These are phyloP conservation scores for Lophotis ruficrista DNA, from an alignment of 2,113 vertebrate species.

Conservation along the genomic window DNA sequence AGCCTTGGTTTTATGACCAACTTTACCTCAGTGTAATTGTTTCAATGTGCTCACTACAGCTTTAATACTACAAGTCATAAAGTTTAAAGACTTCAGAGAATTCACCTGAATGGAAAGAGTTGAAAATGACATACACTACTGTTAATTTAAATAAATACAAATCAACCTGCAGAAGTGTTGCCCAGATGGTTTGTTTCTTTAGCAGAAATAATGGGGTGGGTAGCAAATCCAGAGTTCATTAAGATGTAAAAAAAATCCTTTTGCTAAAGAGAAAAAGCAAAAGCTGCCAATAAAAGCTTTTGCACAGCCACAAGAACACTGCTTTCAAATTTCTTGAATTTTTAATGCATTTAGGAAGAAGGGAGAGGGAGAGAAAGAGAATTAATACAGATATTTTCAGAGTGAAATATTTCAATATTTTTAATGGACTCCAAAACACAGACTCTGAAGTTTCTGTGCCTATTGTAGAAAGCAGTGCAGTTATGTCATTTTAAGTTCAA, in stretches of 20 bases:
- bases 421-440: not conserved
- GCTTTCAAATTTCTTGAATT: conserved; percentile 31
- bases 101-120: conserved; percentile 48
- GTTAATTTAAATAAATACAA: conserved; percentile 61
- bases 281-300: conserved; percentile 48
- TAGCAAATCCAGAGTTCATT: conserved; percentile 30
- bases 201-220: conserved; percentile 26
- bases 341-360: conserved; percentile 23
- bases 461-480: not conserved
- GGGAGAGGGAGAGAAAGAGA: not conserved
- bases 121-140: conserved; percentile 13
- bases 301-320: not conserved
- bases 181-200: conserved; percentile 50
- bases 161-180: not conserved
- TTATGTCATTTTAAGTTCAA: not conserved
- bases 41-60: conserved; percentile 24
- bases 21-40: conserved; percentile 34
- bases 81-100: conserved; percentile 58
- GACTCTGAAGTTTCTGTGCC: not conserved
- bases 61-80: conserved; percentile 45
- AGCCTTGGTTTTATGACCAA: conserved; percentile 9
- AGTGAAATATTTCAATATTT: conserved; percentile 14
- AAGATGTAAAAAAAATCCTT: conserved; percentile 35
- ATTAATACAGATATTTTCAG: not conserved
- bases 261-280: conserved; percentile 35